A percentile compares a stretch with the other conserved stretches of the same genome.
These are phyloP conservation scores for Pangasianodon hypophthalmus DNA, from an alignment of 2,113 vertebrate species.

Conservation along the genomic window DNA sequence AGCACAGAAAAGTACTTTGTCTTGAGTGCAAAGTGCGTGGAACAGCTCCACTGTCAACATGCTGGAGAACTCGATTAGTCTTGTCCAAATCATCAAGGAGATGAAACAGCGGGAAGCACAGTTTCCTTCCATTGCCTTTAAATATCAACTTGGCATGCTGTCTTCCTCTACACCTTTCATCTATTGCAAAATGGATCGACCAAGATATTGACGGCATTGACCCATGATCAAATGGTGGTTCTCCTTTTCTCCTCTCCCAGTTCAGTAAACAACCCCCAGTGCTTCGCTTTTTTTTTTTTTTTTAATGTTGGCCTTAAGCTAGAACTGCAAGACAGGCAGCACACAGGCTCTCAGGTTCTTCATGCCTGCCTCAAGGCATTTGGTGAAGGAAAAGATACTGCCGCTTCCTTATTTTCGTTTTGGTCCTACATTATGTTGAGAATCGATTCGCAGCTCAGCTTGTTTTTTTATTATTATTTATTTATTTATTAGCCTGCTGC, in stretches of 20 bases:
- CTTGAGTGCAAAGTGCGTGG: constrained; percentile 12
- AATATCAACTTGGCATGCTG: constrained; percentile 62
- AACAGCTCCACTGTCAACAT: constrained; percentile 49
- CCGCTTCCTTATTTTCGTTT: neutral
- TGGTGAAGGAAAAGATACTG: constrained; percentile 2
- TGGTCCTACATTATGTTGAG: constrained; percentile 35
- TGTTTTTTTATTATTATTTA: neutral
- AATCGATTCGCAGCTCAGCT: constrained; percentile 47
- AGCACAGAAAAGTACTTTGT: constrained; percentile 41
- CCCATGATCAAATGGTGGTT: constrained; percentile 7
- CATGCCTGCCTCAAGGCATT: constrained; percentile 41
- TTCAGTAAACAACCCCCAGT: constrained; percentile 13
- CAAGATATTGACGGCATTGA: constrained; percentile 22
- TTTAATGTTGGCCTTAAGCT: neutral
- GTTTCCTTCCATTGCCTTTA: constrained; percentile 17
- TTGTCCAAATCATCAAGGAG: constrained; percentile 38
- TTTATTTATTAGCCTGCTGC: constrained; percentile 9
- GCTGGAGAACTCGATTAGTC: constrained; percentile 60
- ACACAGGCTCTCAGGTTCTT: neutral
- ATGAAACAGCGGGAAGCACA: constrained; percentile 16
- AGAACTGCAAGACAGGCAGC: constrained; percentile 26
- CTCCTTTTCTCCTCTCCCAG: neutral
- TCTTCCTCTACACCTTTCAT: constrained; percentile 42
- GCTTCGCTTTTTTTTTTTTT: neutral
- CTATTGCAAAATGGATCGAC: constrained; percentile 41